Base-by-base conservation (phyloP, 2,113 vertebrate species). In the human (Homo sapiens) region DNA sequence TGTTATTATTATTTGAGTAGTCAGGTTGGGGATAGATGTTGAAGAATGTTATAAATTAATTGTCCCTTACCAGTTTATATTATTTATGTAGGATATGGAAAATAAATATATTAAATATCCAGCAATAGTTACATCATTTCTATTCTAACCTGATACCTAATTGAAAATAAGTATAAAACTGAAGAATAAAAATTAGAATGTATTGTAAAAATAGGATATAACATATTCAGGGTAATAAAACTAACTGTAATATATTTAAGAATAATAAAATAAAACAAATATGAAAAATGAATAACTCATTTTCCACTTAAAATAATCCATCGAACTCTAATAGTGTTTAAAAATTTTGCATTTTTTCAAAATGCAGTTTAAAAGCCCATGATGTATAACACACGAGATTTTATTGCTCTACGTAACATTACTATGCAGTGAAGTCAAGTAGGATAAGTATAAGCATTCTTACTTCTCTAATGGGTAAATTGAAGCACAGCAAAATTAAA, bases 191-290 rank as follows among this genome's bases (percentile, higher is more conserved):
- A n/a, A 90, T 83, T 57, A 92, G 8, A 90, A 66, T 82, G n/a
- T 23, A 38, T n/a, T 50, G 1, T 78, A 88, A 96, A 93, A 93
- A 30, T 94, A 86, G 11, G 76, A 40, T 50, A 92, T 45, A 16
- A 57, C 11, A 35, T 72, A 80, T 89, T 55, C 5, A 78, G 22
- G 59, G 23, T 38, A 85, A 81, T 75, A 61, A 35, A 85, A 55
- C 23, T 80, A 59, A 57, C 13, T 35, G 1, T 48, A 22, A 25
- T 72, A 91, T 50, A 59, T 66, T 90, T 40, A 97, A 25, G 6
- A 93, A 30, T 35, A 66, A 73, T 76, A 92, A 83, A 87, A 50
- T 76, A 92, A 83, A 87, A 50, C 20, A 68, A 88, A 84, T 95
- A 50, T 55, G 13, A 66, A 85, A 80, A 94, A 17, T 86, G 66